phyloP scores from a whole-genome alignment of 2,113 vertebrate species.

The Burhinus oedicnemus region DNA sequence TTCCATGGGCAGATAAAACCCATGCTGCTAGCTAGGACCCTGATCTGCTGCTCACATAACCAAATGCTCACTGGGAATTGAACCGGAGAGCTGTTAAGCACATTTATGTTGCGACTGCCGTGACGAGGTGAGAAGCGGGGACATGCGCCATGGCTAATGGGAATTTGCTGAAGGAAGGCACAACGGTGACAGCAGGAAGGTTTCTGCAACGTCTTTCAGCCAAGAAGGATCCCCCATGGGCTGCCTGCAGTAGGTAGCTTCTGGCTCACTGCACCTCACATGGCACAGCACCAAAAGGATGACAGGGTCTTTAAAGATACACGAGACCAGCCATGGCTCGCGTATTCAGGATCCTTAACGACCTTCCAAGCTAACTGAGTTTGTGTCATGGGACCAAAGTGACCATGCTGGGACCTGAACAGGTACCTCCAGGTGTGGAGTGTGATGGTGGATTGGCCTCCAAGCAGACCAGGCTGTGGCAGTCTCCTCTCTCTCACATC shows the following conservation, averaged over 20 bases:
- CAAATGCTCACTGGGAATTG: not conserved
- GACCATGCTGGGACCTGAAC: not conserved
- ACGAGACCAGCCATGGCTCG: not conserved
- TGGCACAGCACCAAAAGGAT: not conserved
- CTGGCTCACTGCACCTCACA: not conserved
- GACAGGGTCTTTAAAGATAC: not conserved
- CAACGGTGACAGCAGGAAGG: not conserved
- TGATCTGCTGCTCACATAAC: conserved; percentile 48
- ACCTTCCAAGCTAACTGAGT: not conserved
- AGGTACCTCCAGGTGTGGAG: not conserved
- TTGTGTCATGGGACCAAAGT: not conserved
- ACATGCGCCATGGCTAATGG: rapidly evolving
- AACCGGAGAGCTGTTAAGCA: not conserved
- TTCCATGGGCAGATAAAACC: not conserved
- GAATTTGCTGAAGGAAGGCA: not conserved
- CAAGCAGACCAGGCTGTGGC: not conserved
- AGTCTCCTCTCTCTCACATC: not conserved
- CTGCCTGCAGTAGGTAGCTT: not conserved
- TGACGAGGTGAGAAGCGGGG: not conserved
- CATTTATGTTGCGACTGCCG: not conserved
- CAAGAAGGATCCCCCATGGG: not conserved
- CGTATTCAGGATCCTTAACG: not conserved
- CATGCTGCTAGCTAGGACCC: not conserved
- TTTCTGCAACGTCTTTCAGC: not conserved
- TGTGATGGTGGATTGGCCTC: rapidly evolving